A percentile compares a stretch with the other conserved stretches of the same genome.
Evolutionary conservation across 2,113 vertebrate species (phyloP).

Genomic region (Menidia beryllina): DNA sequence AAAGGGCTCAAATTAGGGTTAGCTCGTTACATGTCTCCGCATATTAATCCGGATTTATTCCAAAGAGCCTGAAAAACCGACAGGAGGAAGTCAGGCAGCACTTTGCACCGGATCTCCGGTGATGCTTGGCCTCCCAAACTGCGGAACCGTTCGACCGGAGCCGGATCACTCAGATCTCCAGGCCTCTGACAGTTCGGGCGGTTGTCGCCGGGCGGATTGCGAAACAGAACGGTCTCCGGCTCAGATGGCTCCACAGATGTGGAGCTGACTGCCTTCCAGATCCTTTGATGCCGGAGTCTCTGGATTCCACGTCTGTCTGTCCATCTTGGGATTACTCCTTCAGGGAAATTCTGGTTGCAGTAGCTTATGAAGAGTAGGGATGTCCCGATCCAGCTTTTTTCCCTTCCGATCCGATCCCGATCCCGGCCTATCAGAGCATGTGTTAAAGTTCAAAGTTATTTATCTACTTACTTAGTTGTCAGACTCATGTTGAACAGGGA

Average conservation of each 20-base stretch:
- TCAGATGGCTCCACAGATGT: conserved; percentile 71
- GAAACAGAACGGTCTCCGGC: conserved; percentile 53
- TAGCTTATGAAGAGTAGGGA: too few species aligned
- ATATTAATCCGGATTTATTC: too few species aligned
- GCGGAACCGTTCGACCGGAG: neutral
- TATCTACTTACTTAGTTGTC: too few species aligned
- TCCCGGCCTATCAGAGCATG: too few species aligned
- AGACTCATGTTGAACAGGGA: too few species aligned
- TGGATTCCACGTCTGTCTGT: conserved; percentile 62
- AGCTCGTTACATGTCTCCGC: fast-evolving
- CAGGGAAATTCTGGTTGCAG: too few species aligned
- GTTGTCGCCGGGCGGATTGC: conserved; percentile 52
- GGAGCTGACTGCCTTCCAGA: conserved; percentile 56
- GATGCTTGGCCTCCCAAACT: conserved; percentile 40
- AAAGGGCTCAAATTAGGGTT: too few species aligned
- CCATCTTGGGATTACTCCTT: too few species aligned
- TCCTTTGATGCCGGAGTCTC: conserved; percentile 66
- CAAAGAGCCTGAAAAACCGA: neutral
- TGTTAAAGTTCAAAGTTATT: too few species aligned
- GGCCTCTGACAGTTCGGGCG: conserved; percentile 38
- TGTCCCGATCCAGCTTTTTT: too few species aligned
- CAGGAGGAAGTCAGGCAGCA: too few species aligned
- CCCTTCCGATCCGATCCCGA: too few species aligned
- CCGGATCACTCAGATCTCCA: conserved; percentile 42
- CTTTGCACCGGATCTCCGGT: conserved; percentile 17